Evolutionary conservation across 2,797 vertebrate species (phyloP).

Genomic region (Cuculus canorus): DNA sequence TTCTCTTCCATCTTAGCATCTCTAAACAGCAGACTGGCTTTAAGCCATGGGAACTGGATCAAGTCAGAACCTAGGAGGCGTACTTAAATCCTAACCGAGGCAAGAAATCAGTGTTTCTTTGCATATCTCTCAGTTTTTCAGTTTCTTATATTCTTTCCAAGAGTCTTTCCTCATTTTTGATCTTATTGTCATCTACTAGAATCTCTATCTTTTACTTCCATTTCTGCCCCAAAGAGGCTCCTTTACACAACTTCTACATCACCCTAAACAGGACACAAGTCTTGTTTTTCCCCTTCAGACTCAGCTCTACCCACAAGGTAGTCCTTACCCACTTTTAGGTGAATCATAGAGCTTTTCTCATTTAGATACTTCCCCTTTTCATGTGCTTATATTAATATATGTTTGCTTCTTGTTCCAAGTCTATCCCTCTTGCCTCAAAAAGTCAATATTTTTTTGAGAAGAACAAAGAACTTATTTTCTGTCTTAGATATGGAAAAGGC

Average conservation of each 20-base stretch:
- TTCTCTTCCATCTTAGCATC: neutral
- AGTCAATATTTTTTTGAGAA: neutral
- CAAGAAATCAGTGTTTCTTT: neutral
- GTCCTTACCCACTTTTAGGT: neutral
- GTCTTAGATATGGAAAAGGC: neutral
- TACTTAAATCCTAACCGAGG: neutral
- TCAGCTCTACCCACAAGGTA: neutral
- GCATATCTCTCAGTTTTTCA: neutral
- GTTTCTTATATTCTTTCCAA: neutral
- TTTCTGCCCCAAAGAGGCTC: neutral
- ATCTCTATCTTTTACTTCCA: neutral
- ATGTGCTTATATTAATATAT: neutral
- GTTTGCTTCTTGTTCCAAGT: constrained; percentile 29
- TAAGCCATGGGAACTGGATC: neutral
- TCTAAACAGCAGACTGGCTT: neutral
- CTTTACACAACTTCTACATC: neutral
- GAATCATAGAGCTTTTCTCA: neutral
- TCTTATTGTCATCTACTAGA: neutral
- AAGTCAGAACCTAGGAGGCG: neutral
- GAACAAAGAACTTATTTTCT: constrained; percentile 6
- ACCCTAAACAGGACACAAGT: neutral
- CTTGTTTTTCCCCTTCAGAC: neutral
- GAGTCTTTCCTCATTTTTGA: neutral
- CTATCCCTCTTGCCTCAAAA: neutral
- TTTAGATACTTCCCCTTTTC: neutral